phyloP scores from a whole-genome alignment of 2,797 vertebrate genomes.

The Tamandua tetradactyla region DNA sequence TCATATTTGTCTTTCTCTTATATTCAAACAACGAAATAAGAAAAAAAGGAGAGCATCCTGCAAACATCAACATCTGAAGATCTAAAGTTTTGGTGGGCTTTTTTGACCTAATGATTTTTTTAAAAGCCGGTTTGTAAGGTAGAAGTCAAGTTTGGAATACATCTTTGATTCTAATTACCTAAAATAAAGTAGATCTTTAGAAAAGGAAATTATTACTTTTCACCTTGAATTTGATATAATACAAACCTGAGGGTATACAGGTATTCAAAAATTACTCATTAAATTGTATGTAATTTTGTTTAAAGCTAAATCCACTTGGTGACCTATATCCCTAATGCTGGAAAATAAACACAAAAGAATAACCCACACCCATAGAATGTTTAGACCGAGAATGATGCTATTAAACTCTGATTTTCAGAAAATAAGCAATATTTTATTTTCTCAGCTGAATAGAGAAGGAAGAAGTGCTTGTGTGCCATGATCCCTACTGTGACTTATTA shows the following conservation, averaged over 20 bases:
- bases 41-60: not conserved
- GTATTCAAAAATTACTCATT: slow-evolving; percentile 1
- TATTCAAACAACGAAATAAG: slow-evolving; percentile 17
- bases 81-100: no score
- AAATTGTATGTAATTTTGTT: slow-evolving; percentile 59
- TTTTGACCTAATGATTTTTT: not conserved
- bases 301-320: slow-evolving; percentile 13
- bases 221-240: not conserved
- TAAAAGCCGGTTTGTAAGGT: no score
- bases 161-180: not conserved
- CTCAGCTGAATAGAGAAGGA: slow-evolving; percentile 50
- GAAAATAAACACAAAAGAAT: slow-evolving; percentile 45
- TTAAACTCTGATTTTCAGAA: slow-evolving; percentile 49
- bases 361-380: not conserved
- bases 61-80: slow-evolving; percentile 42
- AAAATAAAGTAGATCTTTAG: slow-evolving; percentile 8
- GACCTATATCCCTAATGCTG: not conserved
- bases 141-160: not conserved
- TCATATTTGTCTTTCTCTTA: slow-evolving; percentile 39
- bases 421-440: slow-evolving; percentile 25
- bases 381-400: slow-evolving; percentile 52
- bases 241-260: not conserved
- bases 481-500: slow-evolving; percentile 63
- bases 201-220: slow-evolving; percentile 42
- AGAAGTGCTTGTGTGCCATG: slow-evolving; percentile 56